These are phyloP conservation scores for Pandion haliaetus DNA, from an alignment of 2,113 vertebrate genomes.

Conservation along the genomic window DNA sequence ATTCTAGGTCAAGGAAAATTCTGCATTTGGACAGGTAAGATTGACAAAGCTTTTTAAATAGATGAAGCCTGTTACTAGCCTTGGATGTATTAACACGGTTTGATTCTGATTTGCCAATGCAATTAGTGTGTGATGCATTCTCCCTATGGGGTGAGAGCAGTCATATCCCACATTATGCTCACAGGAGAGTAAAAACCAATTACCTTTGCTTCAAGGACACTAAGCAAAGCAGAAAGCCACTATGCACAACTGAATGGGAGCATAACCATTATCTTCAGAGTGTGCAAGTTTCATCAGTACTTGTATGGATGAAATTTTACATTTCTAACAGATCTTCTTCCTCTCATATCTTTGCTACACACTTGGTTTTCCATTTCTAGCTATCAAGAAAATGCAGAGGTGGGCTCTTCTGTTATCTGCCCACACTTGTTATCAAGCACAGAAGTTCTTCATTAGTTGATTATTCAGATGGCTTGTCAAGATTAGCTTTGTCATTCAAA, in stretches of 20 bases:
- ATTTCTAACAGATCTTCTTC: conserved; percentile 9
- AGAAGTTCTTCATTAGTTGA: conserved; percentile 28
- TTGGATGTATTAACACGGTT: conserved; percentile 40
- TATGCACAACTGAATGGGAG: conserved; percentile 29
- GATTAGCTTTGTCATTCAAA: conserved; percentile 19
- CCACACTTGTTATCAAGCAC: conserved; percentile 26
- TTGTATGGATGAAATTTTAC: conserved; percentile 13
- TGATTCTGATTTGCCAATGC: conserved; percentile 48
- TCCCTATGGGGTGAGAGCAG: neutral
- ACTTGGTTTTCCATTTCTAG: conserved; percentile 20
- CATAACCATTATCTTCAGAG: conserved; percentile 10
- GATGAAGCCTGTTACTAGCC: neutral
- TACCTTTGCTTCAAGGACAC: conserved; percentile 60
- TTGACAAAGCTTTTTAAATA: neutral
- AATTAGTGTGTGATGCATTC: conserved; percentile 34
- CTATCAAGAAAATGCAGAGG: conserved; percentile 13
- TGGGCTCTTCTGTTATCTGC: conserved; percentile 30
- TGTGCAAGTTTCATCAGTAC: conserved; percentile 9
- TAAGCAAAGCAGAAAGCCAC: conserved; percentile 40
- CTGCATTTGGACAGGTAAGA: neutral
- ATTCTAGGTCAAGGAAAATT: conserved; percentile 9
- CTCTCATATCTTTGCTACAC: conserved; percentile 8
- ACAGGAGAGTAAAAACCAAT: conserved; percentile 46
- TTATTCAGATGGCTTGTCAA: conserved; percentile 41
- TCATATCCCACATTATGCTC: conserved; percentile 29